A percentile compares a stretch with the other conserved stretches of the same genome.
These are phyloP conservation scores for Catalaphyllia jardinei DNA, from an alignment of 64 coral and sea anemone species.

Conservation along the genomic window DNA sequence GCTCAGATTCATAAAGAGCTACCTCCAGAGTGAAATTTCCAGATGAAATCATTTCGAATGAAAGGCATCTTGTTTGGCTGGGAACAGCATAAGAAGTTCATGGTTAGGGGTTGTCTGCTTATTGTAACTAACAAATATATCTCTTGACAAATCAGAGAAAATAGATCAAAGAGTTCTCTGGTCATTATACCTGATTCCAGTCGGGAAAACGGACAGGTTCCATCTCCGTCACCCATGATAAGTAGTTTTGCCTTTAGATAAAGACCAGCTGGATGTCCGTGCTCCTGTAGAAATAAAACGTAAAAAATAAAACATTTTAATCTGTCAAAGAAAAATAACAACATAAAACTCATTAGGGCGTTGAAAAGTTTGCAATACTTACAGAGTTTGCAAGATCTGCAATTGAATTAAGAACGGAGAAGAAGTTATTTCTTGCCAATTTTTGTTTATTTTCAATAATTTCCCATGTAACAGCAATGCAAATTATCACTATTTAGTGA, in stretches of 20 bases:
- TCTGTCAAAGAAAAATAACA: not conserved
- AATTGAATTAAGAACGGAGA: constrained; percentile 8
- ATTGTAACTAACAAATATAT: no score
- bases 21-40: no score
- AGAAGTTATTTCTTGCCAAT: not conserved
- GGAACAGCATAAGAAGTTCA: no score
- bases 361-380: constrained; percentile 40
- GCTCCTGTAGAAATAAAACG: constrained; percentile 51
- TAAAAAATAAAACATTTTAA: not conserved
- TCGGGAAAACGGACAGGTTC: constrained; percentile 51
- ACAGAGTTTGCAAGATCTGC: constrained; percentile 97
- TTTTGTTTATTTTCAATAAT: no score
- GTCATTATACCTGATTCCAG: constrained; percentile 71
- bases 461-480: no score
- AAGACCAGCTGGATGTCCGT: constrained; percentile 85
- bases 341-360: no score
- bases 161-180: not conserved
- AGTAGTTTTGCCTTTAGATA: constrained; percentile 92
- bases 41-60: no score
- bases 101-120: no score
- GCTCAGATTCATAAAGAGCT: no score
- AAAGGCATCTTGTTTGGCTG: no score
- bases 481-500: no score
- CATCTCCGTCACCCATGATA: constrained; percentile 47
- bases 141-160: no score